These are phyloP conservation scores for Trichogramma dendrolimi DNA, from an alignment of 2,888 invertebrate genomes.

Conservation along the genomic window DNA sequence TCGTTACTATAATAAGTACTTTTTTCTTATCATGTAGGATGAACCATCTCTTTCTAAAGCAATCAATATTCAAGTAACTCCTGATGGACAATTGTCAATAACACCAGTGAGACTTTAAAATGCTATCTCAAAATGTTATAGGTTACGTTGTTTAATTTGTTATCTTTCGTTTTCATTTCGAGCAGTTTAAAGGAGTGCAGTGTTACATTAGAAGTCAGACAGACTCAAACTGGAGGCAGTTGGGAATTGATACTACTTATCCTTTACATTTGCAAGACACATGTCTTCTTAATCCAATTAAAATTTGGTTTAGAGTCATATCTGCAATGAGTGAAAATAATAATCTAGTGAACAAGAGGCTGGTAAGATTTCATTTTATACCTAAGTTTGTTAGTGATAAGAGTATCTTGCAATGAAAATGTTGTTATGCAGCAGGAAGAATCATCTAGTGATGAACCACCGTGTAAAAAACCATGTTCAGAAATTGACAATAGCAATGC, in stretches of 20 bases:
- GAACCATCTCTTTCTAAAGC: constrained; percentile 31
- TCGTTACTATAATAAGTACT: too few relatives aligned
- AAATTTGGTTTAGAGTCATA: constrained; percentile 40
- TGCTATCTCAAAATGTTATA: not conserved
- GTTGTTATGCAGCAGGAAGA: constrained; percentile 16
- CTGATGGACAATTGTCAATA: constrained; percentile 38
- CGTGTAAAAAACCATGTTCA: constrained; percentile 17
- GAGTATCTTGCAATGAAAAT: not conserved
- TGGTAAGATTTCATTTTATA: constrained; percentile 27
- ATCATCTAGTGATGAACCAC: constrained; percentile 12
- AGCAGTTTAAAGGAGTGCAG: constrained; percentile 10
- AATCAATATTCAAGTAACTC: constrained; percentile 34
- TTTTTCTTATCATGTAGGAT: not conserved
- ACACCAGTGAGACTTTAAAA: constrained; percentile 36
- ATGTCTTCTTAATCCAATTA: constrained; percentile 36
- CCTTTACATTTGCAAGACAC: constrained; percentile 36
- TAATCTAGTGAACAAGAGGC: constrained; percentile 30
- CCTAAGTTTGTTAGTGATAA: not conserved
- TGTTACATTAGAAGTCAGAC: constrained; percentile 9
- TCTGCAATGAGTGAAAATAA: constrained; percentile 23
- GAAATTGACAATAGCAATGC: not conserved
- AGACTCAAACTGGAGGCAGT: constrained; percentile 2
- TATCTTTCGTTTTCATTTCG: too few relatives aligned
- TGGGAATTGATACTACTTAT: constrained; percentile 15
- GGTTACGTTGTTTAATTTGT: not conserved